phyloP scores from a whole-genome alignment of 2,113 vertebrate species.

The Caracal caracal region DNA sequence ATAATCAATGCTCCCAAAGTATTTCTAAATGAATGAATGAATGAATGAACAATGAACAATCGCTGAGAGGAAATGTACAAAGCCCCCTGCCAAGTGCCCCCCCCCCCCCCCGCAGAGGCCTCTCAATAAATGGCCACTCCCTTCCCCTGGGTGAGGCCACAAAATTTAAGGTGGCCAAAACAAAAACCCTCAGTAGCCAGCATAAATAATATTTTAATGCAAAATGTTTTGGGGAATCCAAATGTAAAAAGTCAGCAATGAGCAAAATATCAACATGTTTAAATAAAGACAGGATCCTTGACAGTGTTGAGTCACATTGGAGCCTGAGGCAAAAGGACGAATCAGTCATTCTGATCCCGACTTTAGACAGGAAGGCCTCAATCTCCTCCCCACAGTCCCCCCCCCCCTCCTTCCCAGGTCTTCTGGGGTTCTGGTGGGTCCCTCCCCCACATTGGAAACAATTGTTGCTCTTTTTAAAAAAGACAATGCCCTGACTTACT shows the following conservation, averaged over 20 bases:
- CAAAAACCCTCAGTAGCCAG: neutral
- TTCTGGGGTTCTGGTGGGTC: neutral
- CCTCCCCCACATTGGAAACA: neutral
- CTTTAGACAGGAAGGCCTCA: neutral
- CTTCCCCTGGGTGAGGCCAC: neutral
- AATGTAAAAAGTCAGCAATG: neutral
- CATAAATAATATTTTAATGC: neutral
- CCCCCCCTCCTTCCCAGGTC: neutral
- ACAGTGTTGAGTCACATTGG: neutral
- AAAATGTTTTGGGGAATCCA: neutral
- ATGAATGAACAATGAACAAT: too few relatives aligned
- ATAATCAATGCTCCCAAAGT: neutral
- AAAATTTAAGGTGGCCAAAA: neutral
- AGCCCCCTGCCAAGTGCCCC: neutral
- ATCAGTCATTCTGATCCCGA: neutral
- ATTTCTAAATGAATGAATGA: too few relatives aligned
- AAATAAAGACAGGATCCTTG: neutral
- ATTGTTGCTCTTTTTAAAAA: neutral
- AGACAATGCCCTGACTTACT: neutral
- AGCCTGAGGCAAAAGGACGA: neutral
- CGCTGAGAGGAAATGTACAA: neutral
- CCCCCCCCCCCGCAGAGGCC: accelerated
- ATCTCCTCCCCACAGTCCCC: accelerated
- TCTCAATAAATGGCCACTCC: neutral
- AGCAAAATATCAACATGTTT: constrained; percentile 8